Evolutionary conservation across 2,888 invertebrate genomes (phyloP).

Genomic region (Drosophila buzzatii): DNA sequence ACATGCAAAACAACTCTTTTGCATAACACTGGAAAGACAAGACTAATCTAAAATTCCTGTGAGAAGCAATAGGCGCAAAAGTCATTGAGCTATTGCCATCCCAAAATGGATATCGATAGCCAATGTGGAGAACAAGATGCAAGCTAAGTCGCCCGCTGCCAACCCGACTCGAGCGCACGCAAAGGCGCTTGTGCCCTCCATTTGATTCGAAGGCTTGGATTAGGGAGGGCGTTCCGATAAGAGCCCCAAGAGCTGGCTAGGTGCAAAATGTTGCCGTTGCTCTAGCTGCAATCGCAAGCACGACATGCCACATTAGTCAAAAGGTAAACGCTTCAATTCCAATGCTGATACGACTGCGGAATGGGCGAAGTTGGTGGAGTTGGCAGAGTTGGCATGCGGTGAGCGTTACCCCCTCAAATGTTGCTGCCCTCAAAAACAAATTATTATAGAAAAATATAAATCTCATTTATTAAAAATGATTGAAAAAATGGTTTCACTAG

Average conservation of each 20-base stretch:
- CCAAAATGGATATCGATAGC: no score
- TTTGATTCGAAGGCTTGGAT: slow-evolving; percentile 58
- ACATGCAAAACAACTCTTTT: no score
- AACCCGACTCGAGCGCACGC: not conserved
- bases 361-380: not conserved
- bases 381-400: no score
- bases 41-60: no score
- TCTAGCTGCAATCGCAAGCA: slow-evolving; percentile 9
- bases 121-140: no score
- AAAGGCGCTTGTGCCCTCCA: slow-evolving; percentile 19
- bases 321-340: slow-evolving; percentile 13
- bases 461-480: not conserved
- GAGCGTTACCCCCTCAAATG: not conserved
- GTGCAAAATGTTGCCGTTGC: slow-evolving; percentile 35
- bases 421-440: no score
- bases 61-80: no score
- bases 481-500: not conserved
- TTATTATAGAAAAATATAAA: not conserved
- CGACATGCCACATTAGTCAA: slow-evolving; percentile 58
- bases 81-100: no score
- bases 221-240: slow-evolving; percentile 44
- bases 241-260: slow-evolving; percentile 31
- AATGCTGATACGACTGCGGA: not conserved
- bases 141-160: no score
- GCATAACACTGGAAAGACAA: no score